Evolutionary conservation across 2,888 invertebrate species (phyloP).

Genomic region (Dinocampus coccinellae): DNA sequence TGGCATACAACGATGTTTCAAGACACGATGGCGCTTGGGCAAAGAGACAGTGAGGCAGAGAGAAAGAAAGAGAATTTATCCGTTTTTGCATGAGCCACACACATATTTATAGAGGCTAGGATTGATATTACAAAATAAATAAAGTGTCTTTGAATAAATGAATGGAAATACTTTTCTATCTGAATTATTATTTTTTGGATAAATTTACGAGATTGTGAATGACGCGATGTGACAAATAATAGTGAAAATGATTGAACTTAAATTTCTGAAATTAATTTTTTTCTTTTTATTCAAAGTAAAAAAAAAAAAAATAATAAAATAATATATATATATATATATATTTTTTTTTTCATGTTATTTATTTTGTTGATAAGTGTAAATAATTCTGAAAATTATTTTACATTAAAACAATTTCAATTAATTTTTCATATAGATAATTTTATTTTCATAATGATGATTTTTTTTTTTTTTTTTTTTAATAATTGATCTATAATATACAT

Average conservation of each 20-base stretch:
- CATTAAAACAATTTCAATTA: conserved; percentile 24
- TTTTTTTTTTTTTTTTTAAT: conserved; percentile 50
- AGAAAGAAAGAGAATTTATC: conserved; percentile 18
- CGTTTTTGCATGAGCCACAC: conserved; percentile 42
- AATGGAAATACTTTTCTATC: too few species aligned
- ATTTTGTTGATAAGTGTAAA: background rate
- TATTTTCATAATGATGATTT: conserved; percentile 67
- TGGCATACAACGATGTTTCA: conserved; percentile 11
- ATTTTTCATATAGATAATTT: conserved; percentile 52
- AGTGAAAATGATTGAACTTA: background rate
- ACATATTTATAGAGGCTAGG: background rate
- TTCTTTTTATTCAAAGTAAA: background rate
- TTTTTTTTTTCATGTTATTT: background rate
- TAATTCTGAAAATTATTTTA: background rate
- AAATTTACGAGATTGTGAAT: background rate
- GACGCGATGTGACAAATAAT: background rate
- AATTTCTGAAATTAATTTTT: background rate
- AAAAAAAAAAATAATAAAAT: background rate
- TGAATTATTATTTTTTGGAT: background rate
- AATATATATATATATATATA: background rate
- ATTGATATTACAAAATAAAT: conserved; percentile 8
- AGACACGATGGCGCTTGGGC: conserved; percentile 10
- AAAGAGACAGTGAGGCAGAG: too few species aligned
- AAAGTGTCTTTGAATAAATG: background rate
- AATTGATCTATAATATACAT: conserved; percentile 70